A percentile compares a stretch with the other conserved stretches of the same genome.
phyloP scores from a whole-genome alignment of 2,113 vertebrate genomes.

The Aphelocoma coerulescens region DNA sequence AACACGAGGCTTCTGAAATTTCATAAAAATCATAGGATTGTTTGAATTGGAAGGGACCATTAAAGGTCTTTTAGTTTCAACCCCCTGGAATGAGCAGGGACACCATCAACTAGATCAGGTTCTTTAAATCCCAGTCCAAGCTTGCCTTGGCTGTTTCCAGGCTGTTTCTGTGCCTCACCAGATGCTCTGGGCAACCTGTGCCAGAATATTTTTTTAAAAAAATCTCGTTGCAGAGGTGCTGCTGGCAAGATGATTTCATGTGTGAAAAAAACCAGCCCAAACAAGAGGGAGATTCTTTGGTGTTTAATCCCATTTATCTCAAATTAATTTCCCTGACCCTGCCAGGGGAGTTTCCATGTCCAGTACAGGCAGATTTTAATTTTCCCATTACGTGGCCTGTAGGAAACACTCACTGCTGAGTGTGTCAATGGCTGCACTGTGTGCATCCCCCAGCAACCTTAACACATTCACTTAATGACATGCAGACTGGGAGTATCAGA shows the following conservation, averaged over 20 bases:
- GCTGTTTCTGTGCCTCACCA: not conserved
- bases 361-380: not conserved
- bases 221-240: not conserved
- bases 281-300: not conserved
- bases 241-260: accelerated
- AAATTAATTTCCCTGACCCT: not conserved
- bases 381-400: not conserved
- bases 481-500: not conserved
- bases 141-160: not conserved
- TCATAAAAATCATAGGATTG: not conserved
- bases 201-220: not conserved
- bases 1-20: accelerated
- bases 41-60: not conserved
- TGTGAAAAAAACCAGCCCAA: not conserved
- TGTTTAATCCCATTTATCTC: not conserved
- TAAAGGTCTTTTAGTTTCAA: not conserved
- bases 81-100: not conserved
- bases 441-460: not conserved
- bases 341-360: not conserved
- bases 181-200: not conserved
- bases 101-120: not conserved
- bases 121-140: not conserved
- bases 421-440: not conserved
- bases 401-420: not conserved
- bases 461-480: not conserved